Evolutionary conservation across 2,797 vertebrate species (phyloP), one percentile per base, ranked within the genome.

Genomic region (Bradypodion pumilum): DNA sequence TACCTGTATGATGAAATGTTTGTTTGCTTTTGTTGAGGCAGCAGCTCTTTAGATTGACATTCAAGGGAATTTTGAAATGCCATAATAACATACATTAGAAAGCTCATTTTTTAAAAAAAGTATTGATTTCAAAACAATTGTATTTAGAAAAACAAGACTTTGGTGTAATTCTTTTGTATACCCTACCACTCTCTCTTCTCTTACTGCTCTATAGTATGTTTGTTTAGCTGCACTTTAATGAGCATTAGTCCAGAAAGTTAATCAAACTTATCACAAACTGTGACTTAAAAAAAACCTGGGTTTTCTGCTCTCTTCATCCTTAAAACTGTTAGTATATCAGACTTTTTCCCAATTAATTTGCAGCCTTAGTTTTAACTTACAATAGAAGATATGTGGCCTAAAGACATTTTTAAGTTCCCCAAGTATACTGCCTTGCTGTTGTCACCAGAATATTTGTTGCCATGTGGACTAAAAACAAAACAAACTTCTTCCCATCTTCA

Each of bases 141-240:
- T 49, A 49, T 56, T 81, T 81, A 65, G 77, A 89, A 88, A 88
- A 79, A 4, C 21, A 1, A 8, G 0, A 81, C 89, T 91, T 77
- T 81, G 40, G 46, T 7, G 46, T 49, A 49, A 12, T 80, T 83
- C 63, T 63, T 73, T 1, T 37, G 8, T 81, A 65, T 87, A 81
- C 46, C n/a, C 52, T 70, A 68, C 74, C 25, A 78, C 82, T 87
- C 86, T 70, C 19, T 60, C 69, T 35, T 87, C 81, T 89, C 23
- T 90, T 91, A 87, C 80, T 87, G 77, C 87, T 92, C 90, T 65
- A 65, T 91, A 89, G 88, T 89, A 85, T 90, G 76, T 88, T 93
- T 94, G 94, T 93, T 94, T 90, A 83, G 81, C 0, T 0, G 40
- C 88, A 87, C 81, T 92, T 89, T 91, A 92, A 87, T 2, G 66